Evolutionary conservation across 2,888 invertebrate species (phyloP).

Genomic region (Lithophane leautieri): DNA sequence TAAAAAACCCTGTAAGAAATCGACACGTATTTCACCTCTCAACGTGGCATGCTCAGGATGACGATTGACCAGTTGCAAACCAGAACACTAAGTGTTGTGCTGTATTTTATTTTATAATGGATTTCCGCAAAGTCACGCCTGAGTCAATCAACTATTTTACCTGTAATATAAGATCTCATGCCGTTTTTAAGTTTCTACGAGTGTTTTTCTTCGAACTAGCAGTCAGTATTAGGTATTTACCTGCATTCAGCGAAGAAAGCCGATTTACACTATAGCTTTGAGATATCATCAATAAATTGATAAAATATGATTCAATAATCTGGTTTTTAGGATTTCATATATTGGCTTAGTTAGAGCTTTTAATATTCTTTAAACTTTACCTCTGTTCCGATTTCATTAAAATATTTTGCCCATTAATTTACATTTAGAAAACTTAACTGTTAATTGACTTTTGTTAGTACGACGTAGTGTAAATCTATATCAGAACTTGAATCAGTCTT

Average conservation of each 20-base stretch:
- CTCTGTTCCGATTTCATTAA: neutral
- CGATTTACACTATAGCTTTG: neutral
- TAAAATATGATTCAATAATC: neutral
- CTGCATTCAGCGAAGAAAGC: neutral
- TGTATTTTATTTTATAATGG: too few relatives aligned
- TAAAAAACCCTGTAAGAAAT: too few relatives aligned
- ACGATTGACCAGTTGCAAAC: too few relatives aligned
- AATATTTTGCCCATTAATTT: neutral
- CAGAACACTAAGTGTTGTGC: too few relatives aligned
- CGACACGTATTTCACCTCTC: too few relatives aligned
- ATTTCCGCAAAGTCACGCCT: too few relatives aligned
- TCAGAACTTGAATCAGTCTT: neutral
- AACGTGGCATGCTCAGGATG: too few relatives aligned
- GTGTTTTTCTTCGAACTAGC: neutral
- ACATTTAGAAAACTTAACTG: neutral
- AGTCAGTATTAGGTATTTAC: neutral
- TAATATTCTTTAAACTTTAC: neutral
- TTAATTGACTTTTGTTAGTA: neutral
- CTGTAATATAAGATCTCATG: too few relatives aligned
- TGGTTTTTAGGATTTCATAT: neutral
- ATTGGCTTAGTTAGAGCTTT: neutral
- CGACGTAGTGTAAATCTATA: neutral
- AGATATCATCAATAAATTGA: neutral
- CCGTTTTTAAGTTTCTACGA: neutral
- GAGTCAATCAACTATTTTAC: too few relatives aligned